Base-by-base conservation (phyloP, 2,113 vertebrate genomes). In the Dromaius novaehollandiae region DNA sequence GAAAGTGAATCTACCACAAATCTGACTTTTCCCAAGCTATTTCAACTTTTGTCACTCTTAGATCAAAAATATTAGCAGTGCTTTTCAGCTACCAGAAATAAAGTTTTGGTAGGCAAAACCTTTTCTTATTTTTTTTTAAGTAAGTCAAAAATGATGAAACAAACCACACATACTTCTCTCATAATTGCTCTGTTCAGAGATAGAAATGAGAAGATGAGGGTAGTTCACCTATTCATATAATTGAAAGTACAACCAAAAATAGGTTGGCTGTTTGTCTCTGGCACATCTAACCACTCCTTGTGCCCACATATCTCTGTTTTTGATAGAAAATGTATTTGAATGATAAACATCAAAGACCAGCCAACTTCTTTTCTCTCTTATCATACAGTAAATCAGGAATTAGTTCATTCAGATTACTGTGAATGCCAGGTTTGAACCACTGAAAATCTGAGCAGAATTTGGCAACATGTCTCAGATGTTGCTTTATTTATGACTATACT, bases 1-100 rank as follows among this genome's bases (percentile, higher is more conserved):
- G 66, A 94, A 93, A 92, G 63, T 80, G 86, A 65, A 87, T 53
- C 42, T 71, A 75, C 46, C n/a, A 61, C 70, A 89, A 85, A 87
- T 69, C 51, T 79, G 32, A 60, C 16, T 76, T 82, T 85, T 85
- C 69, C 16, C 25, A 79, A 87, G 34, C n/a, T 63, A 78, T 56
- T 84, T 90, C 82, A 61, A 85, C 71, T 73, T 86, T 82, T 87
- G 9, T 56, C 70, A 76, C n/a, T 51, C 60, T 82, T 60, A 61
- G 88, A 92, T 58, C 25, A 75, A 56, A 55, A 40, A 55, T 22
- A 77, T 82, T 82, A 73, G 38, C 66, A 19, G 0, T 68, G 28
- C 1, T 94, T 82, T 89, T 86, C 76, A 86, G 40, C 80, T 86
- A 90, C 79, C 68, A 86, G 71, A 86, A 87, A 87, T 61, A 50